A percentile compares a stretch with the other conserved stretches of the same genome.
These are phyloP conservation scores for Halocynthia aurantium DNA, from an alignment of 23 tunicate genomes.

Conservation along the genomic window DNA sequence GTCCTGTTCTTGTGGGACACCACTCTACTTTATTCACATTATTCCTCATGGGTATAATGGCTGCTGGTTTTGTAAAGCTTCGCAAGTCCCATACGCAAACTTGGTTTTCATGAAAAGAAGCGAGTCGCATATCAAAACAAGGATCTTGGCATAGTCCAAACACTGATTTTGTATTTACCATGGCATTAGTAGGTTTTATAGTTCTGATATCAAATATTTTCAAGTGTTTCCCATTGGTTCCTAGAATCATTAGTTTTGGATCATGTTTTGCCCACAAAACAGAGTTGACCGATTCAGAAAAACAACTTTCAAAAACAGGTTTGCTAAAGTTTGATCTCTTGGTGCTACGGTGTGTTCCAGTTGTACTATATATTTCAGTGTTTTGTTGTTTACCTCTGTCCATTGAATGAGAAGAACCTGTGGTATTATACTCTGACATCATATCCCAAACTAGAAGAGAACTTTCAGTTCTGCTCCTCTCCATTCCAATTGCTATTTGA, in stretches of 20 bases:
- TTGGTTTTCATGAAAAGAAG: slow-evolving; percentile 40
- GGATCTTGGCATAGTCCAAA: slow-evolving; percentile 73
- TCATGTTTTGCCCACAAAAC: slow-evolving; percentile 31
- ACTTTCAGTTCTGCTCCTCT: slow-evolving; percentile 31
- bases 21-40: slow-evolving; percentile 37
- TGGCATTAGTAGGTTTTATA: not conserved
- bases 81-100: slow-evolving; percentile 54
- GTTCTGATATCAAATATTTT: slow-evolving; percentile 51
- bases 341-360: not conserved
- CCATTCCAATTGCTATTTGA: slow-evolving; percentile 51
- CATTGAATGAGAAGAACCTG: no score
- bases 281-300: slow-evolving; percentile 50
- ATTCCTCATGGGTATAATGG: slow-evolving; percentile 17
- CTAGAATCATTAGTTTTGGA: slow-evolving; percentile 27
- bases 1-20: slow-evolving; percentile 45
- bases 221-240: slow-evolving; percentile 33
- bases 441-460: slow-evolving; percentile 37
- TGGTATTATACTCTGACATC: slow-evolving; percentile 4
- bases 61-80: slow-evolving; percentile 44
- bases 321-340: not conserved
- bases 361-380: not conserved
- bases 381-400: not conserved
- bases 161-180: slow-evolving; percentile 18
- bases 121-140: slow-evolving; percentile 35
- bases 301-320: slow-evolving; percentile 22